Base-by-base conservation (phyloP, 53 echinoderm and acorn worm genomes). In the Temnopleurus reevesii region DNA sequence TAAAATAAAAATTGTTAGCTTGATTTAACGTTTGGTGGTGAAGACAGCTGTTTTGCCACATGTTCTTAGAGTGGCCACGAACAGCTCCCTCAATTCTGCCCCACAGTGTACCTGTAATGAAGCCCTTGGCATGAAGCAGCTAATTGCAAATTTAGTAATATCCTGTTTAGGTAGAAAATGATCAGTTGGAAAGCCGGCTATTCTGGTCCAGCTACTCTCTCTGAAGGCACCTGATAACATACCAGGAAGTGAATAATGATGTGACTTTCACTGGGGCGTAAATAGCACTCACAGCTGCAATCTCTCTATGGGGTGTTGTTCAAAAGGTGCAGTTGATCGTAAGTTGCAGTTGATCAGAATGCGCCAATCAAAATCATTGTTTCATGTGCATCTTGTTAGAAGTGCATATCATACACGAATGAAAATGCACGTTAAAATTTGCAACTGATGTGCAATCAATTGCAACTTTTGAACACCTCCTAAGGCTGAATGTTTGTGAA, bases 301-400 rank as follows among this genome's bases (percentile, higher is more conserved):
- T 0, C 2, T 0, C 15, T 71, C 23, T 31, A 23, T 59, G 93
- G 95, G 34, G 93, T 93, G 57, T 46, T 95, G 46, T 93, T 93
- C 13, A 93, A 95, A 59, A 93, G 93, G 76, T 81, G 93, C 38
- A 86, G 95, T 51, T 91, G 91, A 89, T 91, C 93, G 4, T 83
- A 93, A 5, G 93, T 93, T 76, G 91, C 93, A n/a, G n/a, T n/a
- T n/a, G n/a, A n/a, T n/a, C n/a, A n/a, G n/a, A n/a, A n/a, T n/a
- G n/a, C n/a, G n/a, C n/a, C n/a, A n/a, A n/a, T n/a, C n/a, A n/a
- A n/a, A n/a, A n/a, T n/a, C n/a, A n/a, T n/a, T n/a, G n/a, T n/a
- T n/a, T n/a, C n/a, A n/a, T n/a, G n/a, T n/a, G n/a, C n/a, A n/a
- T n/a, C n/a, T n/a, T n/a, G n/a, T n/a, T n/a, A n/a, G n/a, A n/a